phyloP scores from a whole-genome alignment of 2,797 vertebrate species.

The Tolypeutes matacus region DNA sequence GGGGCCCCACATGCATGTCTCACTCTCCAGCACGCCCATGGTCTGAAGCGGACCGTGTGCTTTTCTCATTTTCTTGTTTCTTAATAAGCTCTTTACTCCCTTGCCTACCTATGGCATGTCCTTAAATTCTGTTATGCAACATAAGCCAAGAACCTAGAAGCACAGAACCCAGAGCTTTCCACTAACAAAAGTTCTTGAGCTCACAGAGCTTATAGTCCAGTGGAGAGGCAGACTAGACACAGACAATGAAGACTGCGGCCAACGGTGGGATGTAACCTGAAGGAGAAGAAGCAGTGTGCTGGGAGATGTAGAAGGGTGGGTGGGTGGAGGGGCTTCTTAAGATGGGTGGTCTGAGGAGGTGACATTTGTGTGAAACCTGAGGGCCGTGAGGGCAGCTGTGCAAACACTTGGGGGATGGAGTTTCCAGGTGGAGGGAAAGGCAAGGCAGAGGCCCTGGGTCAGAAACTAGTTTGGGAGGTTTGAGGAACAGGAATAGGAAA shows the following conservation, averaged over 20 bases:
- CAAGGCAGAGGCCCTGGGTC: not conserved
- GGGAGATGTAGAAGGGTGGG: too few relatives aligned
- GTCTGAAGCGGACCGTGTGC: too few relatives aligned
- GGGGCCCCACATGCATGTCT: too few relatives aligned
- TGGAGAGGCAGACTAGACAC: not conserved
- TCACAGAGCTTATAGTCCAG: not conserved
- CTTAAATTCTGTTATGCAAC: too few relatives aligned
- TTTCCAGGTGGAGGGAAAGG: not conserved
- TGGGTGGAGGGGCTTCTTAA: not conserved
- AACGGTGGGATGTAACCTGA: fast-evolving
- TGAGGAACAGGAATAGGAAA: not conserved
- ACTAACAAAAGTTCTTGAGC: not conserved
- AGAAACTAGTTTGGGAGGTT: not conserved
- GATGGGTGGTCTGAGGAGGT: not conserved
- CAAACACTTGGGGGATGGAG: not conserved
- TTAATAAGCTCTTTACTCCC: too few relatives aligned
- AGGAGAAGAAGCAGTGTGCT: not conserved
- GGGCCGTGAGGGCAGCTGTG: not conserved
- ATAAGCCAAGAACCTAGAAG: too few relatives aligned
- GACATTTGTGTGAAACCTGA: not conserved
- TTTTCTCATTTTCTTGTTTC: too few relatives aligned
- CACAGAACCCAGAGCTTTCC: too few relatives aligned
- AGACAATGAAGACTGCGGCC: not conserved
- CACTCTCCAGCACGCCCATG: too few relatives aligned
- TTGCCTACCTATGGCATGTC: too few relatives aligned